Evolutionary conservation across 2,797 vertebrate species (phyloP), one percentile per base, ranked within the genome.

Genomic region (Parotocinclus haroldoi): DNA sequence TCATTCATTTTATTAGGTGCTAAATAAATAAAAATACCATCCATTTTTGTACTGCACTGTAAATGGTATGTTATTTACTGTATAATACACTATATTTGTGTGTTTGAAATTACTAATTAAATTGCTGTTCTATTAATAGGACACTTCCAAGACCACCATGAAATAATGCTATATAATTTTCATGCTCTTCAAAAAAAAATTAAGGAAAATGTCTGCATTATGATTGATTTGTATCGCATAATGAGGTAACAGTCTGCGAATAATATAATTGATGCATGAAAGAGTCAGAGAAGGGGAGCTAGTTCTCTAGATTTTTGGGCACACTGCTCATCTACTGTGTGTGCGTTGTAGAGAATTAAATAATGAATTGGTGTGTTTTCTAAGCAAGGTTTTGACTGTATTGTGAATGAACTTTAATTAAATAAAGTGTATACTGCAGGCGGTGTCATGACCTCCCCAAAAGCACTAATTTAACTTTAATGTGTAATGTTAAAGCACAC

Each of bases 131-230:
- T n/a, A n/a, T n/a, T n/a, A n/a, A n/a, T n/a, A n/a, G n/a, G 54
- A 52, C 10, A 63, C 19, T 37, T 36, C 19, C 48, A 58, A 45
- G 51, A 69, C 56, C 59, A 65, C 64, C 51, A 16, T 50, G 37
- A 38, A 44, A 52, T 61, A 59, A 72, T 56, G 60, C 63, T 51
- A 19, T 64, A 63, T 68, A 27, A 54, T 69, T 48, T 74, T 69
- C 72, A 74, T 51, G 39, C 36, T 59, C 65, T 46, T 60, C 51
- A 65, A 58, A 74, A 56, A 48, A 44, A 46, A 66, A 72, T 60
- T 63, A 74, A 68, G 74, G 57, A 63, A 39, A 45, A 63, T 39
- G 45, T 57, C 14, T 39, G 12, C 6, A n/a, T 14, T 40, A 67
- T n/a, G 61, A 71, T 38, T 63, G 59, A 63, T 54, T 71, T 17